Conservation (phyloP, 2,888 invertebrate genomes). For the Dasysyrphus albostriatus region DNA sequence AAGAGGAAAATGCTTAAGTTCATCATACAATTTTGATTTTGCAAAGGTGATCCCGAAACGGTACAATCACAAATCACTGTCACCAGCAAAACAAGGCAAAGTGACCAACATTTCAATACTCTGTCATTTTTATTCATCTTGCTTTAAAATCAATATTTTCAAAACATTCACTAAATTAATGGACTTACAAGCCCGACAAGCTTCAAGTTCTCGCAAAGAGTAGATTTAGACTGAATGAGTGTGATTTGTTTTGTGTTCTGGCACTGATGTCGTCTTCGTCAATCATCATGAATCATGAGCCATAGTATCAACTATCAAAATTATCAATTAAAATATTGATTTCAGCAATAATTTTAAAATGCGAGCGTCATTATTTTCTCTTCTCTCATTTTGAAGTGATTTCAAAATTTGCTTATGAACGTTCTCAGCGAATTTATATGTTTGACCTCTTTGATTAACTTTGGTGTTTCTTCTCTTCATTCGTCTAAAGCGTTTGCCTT, state of each 20-base stretch:
- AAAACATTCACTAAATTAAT: not conserved
- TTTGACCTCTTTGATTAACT: constrained; percentile 41
- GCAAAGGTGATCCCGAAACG: constrained; percentile 58
- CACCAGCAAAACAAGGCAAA: constrained; percentile 23
- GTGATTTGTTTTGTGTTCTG: constrained; percentile 5
- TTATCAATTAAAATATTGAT: not conserved
- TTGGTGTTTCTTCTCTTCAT: not conserved
- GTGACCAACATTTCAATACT: constrained; percentile 7
- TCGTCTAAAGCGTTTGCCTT: constrained; percentile 3
- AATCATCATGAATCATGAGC: not conserved
- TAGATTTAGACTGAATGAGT: constrained; percentile 69
- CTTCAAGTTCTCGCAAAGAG: constrained; percentile 63
- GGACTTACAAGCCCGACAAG: constrained; percentile 22
- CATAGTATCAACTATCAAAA: not conserved
- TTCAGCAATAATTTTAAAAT: not conserved
- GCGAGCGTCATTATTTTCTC: not conserved
- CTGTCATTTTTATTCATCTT: constrained; percentile 27
- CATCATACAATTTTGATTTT: constrained; percentile 46
- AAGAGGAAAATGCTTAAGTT: not conserved
- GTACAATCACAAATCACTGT: constrained; percentile 25
- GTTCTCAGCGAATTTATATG: not conserved
- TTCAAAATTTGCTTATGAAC: constrained; percentile 7
- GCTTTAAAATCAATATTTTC: not conserved
- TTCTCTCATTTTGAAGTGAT: constrained; percentile 20
- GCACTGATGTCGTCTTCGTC: not conserved